A percentile compares a stretch with the other conserved stretches of the same genome.
Conservation (phyloP, 2,113 vertebrate genomes). For the Desmodus rotundus region DNA sequence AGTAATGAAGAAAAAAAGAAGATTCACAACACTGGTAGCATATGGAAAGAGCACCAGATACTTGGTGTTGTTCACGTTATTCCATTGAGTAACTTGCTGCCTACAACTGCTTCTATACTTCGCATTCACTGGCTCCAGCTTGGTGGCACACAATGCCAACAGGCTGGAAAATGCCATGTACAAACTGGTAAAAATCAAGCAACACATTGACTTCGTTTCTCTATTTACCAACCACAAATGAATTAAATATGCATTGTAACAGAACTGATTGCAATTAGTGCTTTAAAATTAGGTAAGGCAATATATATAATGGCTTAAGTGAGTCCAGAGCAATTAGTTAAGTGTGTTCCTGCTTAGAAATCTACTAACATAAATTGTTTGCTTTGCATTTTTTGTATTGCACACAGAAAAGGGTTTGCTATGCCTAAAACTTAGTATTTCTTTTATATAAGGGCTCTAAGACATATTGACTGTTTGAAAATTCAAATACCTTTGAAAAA, state of each 20-base stretch:
- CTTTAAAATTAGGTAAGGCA: background rate
- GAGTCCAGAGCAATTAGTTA: background rate
- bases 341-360: background rate
- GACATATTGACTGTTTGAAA: background rate
- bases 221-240: background rate
- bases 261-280: background rate
- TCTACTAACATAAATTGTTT: background rate
- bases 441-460: background rate
- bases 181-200: background rate
- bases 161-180: background rate
- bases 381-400: background rate
- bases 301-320: background rate
- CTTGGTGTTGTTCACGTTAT: accelerated
- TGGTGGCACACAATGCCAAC: background rate
- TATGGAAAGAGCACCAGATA: accelerated
- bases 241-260: background rate
- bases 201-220: background rate
- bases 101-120: background rate
- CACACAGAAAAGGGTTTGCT: background rate
- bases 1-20: background rate
- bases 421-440: background rate
- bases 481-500: background rate
- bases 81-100: background rate
- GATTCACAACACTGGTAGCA: background rate
- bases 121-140: background rate